phyloP scores from a whole-genome alignment of 1,140 invertebrate genomes.

The Drosophila arawakana region DNA sequence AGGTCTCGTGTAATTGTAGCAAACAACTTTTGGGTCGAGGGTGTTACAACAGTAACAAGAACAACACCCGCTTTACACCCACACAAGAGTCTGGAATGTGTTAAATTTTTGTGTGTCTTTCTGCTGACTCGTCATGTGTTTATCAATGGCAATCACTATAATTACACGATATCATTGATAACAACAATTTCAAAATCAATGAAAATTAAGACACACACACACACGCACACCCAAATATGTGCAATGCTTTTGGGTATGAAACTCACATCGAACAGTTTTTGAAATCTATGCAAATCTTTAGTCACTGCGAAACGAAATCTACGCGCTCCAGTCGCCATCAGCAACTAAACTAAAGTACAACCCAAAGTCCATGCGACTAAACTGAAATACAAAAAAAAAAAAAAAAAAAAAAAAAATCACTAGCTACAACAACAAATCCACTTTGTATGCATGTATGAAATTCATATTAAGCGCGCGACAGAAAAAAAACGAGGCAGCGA shows the following conservation, averaged over 20 bases:
- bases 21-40: background rate
- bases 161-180: slow-evolving; percentile 18
- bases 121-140: slow-evolving; percentile 1
- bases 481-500: slow-evolving; percentile 25
- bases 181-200: slow-evolving; percentile 10
- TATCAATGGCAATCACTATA: slow-evolving; percentile 24
- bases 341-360: slow-evolving; percentile 81
- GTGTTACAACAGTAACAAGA: no score
- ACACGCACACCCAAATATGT: slow-evolving; percentile 5
- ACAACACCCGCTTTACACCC: background rate
- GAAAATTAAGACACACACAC: slow-evolving; percentile 19
- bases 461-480: slow-evolving; percentile 69
- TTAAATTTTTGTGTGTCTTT: background rate
- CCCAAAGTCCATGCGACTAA: slow-evolving; percentile 77
- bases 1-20: slow-evolving; percentile 27
- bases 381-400: slow-evolving; percentile 65
- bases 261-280: slow-evolving; percentile 16
- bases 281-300: slow-evolving; percentile 7
- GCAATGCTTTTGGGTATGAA: background rate
- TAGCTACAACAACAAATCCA: slow-evolving; percentile 55
- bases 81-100: background rate
- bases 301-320: slow-evolving; percentile 58
- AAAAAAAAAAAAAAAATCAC: slow-evolving; percentile 16
- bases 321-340: slow-evolving; percentile 72
- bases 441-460: slow-evolving; percentile 79